Evolutionary conservation across 2,888 invertebrate genomes (phyloP).

Genomic region (Noctuana brunneofusca): DNA sequence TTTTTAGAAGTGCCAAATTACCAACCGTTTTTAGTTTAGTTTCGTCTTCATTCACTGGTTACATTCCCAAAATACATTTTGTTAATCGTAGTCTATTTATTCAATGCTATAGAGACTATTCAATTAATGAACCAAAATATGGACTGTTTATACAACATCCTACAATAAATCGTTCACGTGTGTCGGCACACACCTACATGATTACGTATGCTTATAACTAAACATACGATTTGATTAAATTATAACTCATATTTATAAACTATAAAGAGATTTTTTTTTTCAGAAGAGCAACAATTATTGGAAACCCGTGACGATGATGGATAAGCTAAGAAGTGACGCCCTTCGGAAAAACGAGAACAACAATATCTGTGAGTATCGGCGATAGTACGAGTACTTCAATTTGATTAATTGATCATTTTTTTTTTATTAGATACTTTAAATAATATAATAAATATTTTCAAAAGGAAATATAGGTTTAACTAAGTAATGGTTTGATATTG

Average conservation of each 20-base stretch:
- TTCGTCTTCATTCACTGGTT: too few species aligned
- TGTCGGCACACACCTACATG: background rate
- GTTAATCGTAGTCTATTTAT: background rate
- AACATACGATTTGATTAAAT: background rate
- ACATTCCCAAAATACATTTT: too few species aligned
- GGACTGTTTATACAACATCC: background rate
- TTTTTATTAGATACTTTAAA: too few species aligned
- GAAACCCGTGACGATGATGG: slow-evolving; percentile 55
- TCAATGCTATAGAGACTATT: background rate
- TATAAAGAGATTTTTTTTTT: slow-evolving; percentile 45
- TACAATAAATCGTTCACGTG: background rate
- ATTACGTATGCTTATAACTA: background rate
- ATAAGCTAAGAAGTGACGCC: slow-evolving; percentile 53
- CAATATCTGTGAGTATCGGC: slow-evolving; percentile 53
- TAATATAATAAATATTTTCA: too few species aligned
- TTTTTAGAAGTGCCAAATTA: background rate
- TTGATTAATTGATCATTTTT: background rate
- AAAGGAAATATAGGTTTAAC: too few species aligned
- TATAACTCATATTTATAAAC: background rate
- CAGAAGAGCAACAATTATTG: slow-evolving; percentile 45
- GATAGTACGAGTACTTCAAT: background rate
- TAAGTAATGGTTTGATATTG: too few species aligned
- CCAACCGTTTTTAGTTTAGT: too few species aligned
- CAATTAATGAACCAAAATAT: background rate
- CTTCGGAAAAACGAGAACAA: slow-evolving; percentile 60